A percentile compares a stretch with the other conserved stretches of the same genome.
These are phyloP conservation scores for Stenichneumon culpator DNA, from an alignment of 2,888 invertebrate species.

Conservation along the genomic window DNA sequence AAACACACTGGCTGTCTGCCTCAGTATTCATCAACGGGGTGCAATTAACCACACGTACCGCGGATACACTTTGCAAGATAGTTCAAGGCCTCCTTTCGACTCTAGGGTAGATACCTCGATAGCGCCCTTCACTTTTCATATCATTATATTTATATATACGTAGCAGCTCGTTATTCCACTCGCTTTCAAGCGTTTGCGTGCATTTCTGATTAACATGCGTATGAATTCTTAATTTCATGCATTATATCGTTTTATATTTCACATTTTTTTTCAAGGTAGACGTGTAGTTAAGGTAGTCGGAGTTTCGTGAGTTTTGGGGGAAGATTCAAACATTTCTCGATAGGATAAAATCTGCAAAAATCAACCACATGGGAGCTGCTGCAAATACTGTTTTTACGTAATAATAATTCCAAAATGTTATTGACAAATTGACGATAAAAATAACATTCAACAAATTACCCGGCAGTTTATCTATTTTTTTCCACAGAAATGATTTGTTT, in stretches of 20 bases:
- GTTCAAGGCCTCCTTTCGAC: constrained; percentile 52
- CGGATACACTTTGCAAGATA: constrained; percentile 16
- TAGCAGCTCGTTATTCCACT: neutral
- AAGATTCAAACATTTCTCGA: too few relatives aligned
- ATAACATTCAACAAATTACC: too few relatives aligned
- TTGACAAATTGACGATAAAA: too few relatives aligned
- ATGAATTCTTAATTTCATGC: neutral
- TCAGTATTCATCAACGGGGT: constrained; percentile 49
- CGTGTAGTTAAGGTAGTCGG: neutral
- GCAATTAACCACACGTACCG: constrained; percentile 55
- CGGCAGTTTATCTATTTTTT: too few relatives aligned
- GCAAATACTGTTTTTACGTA: too few relatives aligned
- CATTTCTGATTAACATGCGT: neutral
- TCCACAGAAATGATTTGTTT: too few relatives aligned
- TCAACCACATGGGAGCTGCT: too few relatives aligned
- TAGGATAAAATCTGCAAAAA: too few relatives aligned
- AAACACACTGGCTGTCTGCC: neutral
- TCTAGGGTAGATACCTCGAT: neutral
- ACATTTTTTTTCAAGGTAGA: neutral
- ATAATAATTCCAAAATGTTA: too few relatives aligned
- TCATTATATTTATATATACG: neutral
- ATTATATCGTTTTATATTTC: neutral
- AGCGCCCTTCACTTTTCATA: neutral
- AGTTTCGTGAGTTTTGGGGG: too few relatives aligned
- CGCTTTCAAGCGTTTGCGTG: neutral